Percentiles rank a stretch among this genome's conserved stretches.
These are phyloP conservation scores for Spodoptera frugiperda DNA, from an alignment of 1,140 invertebrate species.

Conservation along the genomic window DNA sequence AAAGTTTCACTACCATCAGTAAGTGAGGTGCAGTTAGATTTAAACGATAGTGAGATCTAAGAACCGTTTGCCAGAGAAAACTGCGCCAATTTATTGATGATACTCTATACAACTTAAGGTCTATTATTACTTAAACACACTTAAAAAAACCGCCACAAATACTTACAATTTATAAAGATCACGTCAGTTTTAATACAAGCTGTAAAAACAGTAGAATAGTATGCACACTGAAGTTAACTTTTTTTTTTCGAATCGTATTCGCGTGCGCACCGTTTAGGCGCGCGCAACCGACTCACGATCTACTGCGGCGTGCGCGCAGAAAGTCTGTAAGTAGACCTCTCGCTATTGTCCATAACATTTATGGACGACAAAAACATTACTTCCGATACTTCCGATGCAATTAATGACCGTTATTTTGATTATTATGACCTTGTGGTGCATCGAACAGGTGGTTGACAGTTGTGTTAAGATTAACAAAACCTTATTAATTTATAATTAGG, in stretches of 20 bases:
- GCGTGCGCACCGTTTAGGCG: constrained; percentile 61
- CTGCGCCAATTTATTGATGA: too few species aligned
- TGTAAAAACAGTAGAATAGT: constrained; percentile 34
- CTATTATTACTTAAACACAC: background rate
- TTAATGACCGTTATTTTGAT: constrained; percentile 15
- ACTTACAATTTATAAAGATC: constrained; percentile 42
- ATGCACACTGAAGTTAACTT: constrained; percentile 30
- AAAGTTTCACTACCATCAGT: background rate
- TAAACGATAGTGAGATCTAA: background rate
- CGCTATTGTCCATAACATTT: constrained; percentile 29
- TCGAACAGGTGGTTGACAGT: background rate
- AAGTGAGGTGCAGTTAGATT: background rate
- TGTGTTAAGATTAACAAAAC: too few species aligned
- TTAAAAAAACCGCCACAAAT: background rate
- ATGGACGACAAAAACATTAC: background rate
- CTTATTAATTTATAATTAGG: too few species aligned
- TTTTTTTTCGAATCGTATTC: constrained; percentile 13
- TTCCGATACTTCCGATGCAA: constrained; percentile 13
- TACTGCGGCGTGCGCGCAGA: constrained; percentile 34
- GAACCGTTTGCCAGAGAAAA: background rate
- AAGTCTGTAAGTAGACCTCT: constrained; percentile 33
- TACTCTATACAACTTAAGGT: background rate
- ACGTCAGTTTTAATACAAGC: constrained; percentile 34
- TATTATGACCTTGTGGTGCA: constrained; percentile 4
- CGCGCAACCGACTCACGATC: constrained; percentile 56